Percentiles rank a stretch among this genome's conserved stretches.
phyloP scores from a whole-genome alignment of 92 coral and sea anemone genomes.

The Micromussa lordhowensis region DNA sequence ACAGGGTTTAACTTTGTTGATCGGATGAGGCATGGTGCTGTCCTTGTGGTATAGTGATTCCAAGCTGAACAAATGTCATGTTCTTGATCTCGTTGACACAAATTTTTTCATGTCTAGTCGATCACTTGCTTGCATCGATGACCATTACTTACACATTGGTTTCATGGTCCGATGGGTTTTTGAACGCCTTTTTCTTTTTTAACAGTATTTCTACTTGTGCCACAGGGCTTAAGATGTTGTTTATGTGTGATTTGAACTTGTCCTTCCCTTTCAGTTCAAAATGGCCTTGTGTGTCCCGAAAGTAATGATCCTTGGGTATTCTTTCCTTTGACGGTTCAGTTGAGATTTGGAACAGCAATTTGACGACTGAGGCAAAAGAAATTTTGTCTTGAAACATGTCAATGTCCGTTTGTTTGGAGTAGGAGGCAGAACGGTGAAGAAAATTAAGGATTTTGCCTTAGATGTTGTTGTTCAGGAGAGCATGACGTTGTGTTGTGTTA shows the following conservation, averaged over 20 bases:
- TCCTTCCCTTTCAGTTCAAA: slow-evolving; percentile 3
- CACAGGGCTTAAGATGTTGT: not conserved
- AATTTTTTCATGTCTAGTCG: not conserved
- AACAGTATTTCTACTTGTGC: not conserved
- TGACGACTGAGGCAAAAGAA: not conserved
- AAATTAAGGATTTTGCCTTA: not conserved
- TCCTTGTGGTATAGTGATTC: no score
- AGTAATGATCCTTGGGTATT: slow-evolving; percentile 18
- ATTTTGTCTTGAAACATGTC: not conserved
- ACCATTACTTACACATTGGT: not conserved
- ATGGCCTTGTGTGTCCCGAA: slow-evolving; percentile 18
- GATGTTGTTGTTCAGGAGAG: not conserved
- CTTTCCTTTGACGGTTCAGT: not conserved
- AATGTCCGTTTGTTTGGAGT: slow-evolving; percentile 10
- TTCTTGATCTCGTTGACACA: no score
- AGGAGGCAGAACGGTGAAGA: no score
- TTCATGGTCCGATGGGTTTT: not conserved
- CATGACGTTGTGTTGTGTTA: not conserved
- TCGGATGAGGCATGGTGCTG: no score
- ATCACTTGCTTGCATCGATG: not conserved
- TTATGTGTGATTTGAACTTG: not conserved
- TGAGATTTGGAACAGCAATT: not conserved
- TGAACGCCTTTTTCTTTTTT: no score
- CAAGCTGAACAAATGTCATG: no score
- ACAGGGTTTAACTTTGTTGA: no score